These are phyloP conservation scores for Cryptosula pallasiana DNA, from an alignment of 2,888 invertebrate genomes.

Conservation along the genomic window DNA sequence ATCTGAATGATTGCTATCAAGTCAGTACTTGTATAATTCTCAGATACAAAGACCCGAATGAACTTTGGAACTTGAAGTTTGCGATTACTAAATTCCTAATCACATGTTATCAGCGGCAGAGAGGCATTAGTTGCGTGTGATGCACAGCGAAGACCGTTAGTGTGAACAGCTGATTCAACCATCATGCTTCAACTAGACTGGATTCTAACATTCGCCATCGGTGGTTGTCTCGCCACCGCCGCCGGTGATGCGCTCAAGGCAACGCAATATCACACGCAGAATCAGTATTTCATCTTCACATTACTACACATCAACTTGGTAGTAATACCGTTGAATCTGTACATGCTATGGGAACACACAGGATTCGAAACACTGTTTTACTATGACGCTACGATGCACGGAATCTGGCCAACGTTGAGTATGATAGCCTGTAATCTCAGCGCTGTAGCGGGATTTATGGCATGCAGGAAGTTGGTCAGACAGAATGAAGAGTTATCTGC, in stretches of 20 bases:
- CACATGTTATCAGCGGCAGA: neutral
- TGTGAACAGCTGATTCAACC: no score
- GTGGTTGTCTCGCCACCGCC: neutral
- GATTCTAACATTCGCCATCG: neutral
- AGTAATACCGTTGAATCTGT: constrained; percentile 5
- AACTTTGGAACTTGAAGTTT: neutral
- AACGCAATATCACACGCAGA: constrained; percentile 12
- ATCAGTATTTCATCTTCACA: constrained; percentile 5
- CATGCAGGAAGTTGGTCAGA: neutral
- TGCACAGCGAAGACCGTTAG: neutral
- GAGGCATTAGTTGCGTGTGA: neutral
- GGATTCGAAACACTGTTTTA: constrained; percentile 23
- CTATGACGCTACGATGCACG: constrained; percentile 17
- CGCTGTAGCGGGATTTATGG: constrained; percentile 6
- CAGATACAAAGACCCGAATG: no score
- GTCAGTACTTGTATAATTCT: no score
- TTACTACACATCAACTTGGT: constrained; percentile 7
- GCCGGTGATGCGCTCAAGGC: constrained; percentile 10
- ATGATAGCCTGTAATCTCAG: neutral
- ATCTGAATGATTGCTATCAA: no score
- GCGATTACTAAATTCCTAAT: neutral
- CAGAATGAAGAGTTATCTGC: neutral
- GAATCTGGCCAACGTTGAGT: constrained; percentile 7
- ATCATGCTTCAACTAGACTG: constrained; percentile 6
- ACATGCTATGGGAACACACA: constrained; percentile 24